Conservation (phyloP, 2,888 invertebrate genomes). For the Drosophila testacea region DNA sequence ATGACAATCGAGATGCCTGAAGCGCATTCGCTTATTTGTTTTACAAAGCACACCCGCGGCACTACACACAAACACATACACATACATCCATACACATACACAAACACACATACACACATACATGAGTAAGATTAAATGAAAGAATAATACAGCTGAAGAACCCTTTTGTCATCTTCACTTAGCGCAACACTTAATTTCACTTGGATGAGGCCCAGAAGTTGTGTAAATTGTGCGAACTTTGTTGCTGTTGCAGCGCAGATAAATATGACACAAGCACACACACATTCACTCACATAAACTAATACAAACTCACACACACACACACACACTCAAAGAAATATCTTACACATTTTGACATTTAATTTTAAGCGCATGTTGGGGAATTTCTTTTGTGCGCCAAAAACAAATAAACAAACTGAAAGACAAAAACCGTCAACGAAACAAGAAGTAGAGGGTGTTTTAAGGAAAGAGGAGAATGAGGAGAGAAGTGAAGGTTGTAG, state of each 20-base stretch:
- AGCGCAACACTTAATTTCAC: slow-evolving; percentile 81
- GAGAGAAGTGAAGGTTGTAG: not conserved
- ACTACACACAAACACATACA: slow-evolving; percentile 34
- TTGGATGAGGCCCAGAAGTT: slow-evolving; percentile 71
- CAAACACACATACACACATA: slow-evolving; percentile 24
- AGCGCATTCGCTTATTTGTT: slow-evolving; percentile 75
- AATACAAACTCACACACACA: slow-evolving; percentile 14
- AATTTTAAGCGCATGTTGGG: slow-evolving; percentile 83
- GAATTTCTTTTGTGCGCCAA: slow-evolving; percentile 80
- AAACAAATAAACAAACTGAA: slow-evolving; percentile 76
- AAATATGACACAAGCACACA: slow-evolving; percentile 64
- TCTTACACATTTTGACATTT: slow-evolving; percentile 76
- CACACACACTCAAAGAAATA: not conserved
- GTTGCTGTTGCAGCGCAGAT: slow-evolving; percentile 64
- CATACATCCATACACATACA: slow-evolving; percentile 14
- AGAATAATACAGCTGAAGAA: slow-evolving; percentile 79
- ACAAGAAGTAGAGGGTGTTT: slow-evolving; percentile 20
- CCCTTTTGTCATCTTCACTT: slow-evolving; percentile 80
- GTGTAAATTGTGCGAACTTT: slow-evolving; percentile 80
- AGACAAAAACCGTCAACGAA: slow-evolving; percentile 58
- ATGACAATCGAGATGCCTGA: slow-evolving; percentile 75
- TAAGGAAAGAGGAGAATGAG: not conserved
- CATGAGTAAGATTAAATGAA: slow-evolving; percentile 72
- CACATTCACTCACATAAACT: slow-evolving; percentile 22
- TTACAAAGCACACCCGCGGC: slow-evolving; percentile 77